phyloP scores from a whole-genome alignment of 2,113 vertebrate genomes.

The Corythornis cristatus region DNA sequence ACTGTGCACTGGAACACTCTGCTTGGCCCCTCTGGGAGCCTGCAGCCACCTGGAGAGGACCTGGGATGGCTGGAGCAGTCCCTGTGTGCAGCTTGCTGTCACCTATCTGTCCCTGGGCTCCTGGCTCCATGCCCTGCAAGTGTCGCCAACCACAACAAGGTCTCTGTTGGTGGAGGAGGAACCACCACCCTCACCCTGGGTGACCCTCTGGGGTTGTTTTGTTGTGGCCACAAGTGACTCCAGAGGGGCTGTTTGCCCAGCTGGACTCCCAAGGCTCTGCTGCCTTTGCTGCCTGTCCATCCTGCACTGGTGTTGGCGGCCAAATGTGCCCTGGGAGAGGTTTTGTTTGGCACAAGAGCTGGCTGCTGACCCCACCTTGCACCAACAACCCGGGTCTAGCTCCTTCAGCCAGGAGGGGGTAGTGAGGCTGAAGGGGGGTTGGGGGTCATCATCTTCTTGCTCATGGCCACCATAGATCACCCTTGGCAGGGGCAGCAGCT shows the following conservation, averaged over 20 bases:
- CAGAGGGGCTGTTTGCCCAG: not conserved
- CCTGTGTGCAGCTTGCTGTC: not conserved
- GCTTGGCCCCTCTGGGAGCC: rapidly evolving
- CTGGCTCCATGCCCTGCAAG: not conserved
- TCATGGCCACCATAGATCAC: rapidly evolving
- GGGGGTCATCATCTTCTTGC: not conserved
- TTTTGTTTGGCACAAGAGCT: not conserved
- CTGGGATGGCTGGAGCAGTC: not conserved
- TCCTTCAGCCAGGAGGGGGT: not conserved
- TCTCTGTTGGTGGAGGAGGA: not conserved
- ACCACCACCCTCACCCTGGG: rapidly evolving
- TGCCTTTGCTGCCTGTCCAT: not conserved
- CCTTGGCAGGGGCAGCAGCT: rapidly evolving
- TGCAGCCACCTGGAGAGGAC: not conserved
- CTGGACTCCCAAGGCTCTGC: not conserved
- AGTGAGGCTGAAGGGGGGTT: rapidly evolving
- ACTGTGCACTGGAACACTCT: rapidly evolving
- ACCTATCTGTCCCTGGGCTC: not conserved
- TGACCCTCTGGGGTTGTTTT: not conserved
- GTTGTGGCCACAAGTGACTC: not conserved
- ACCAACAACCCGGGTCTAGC: not conserved
- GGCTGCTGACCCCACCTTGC: not conserved
- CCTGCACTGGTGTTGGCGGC: rapidly evolving
- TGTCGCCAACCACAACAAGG: not conserved
- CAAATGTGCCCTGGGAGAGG: rapidly evolving